Base-by-base conservation (phyloP, 1,140 invertebrate species). In the Eupristina koningsbergeri region DNA sequence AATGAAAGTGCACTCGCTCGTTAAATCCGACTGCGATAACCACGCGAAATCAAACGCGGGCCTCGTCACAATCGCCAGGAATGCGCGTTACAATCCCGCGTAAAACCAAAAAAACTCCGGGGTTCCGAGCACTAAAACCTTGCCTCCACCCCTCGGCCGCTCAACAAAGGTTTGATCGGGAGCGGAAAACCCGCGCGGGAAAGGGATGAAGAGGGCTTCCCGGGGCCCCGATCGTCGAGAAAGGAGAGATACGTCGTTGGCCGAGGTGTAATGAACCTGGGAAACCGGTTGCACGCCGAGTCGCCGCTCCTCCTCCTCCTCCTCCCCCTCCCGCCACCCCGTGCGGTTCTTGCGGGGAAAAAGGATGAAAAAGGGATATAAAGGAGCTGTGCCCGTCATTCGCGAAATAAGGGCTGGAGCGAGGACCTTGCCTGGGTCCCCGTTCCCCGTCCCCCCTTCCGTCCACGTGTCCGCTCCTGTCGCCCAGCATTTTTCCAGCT, bases 251-350 rank as follows among this genome's bases (percentile, higher is more conserved):
- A 89, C 89, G 89, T 89, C 11, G 41, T 85, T 85, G 58, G 13
- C 61, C 85, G 86, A 89, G 89, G 91, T 89, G 91, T 92, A 92
- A 92, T 92, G 91, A 92, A 92, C 91, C 91, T 91, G 89, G 89
- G 86, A 90, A 92, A 92, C 91, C 91, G 91, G 91, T 92, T 92
- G 89, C 89, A 90, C 89, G 87, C 87, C 87, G 81, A 85, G 45
- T n/a, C n/a, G n/a, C n/a, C n/a, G n/a, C n/a, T n/a, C n/a, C n/a
- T n/a, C n/a, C n/a, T n/a, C n/a, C n/a, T n/a, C n/a, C n/a, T n/a
- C n/a, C n/a, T n/a, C n/a, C n/a, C n/a, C 53, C 58, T 67, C 45
- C 64, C 61, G 53, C 31, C 31, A n/a, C 63, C 26, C 58, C 79
- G 79, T 36, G 50, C 47, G 53, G 53, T 26, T 8, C 11, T n/a